Percentiles rank a stretch among this genome's conserved stretches.
phyloP scores from a whole-genome alignment of 2,113 vertebrate genomes.

The Scomber scombrus region DNA sequence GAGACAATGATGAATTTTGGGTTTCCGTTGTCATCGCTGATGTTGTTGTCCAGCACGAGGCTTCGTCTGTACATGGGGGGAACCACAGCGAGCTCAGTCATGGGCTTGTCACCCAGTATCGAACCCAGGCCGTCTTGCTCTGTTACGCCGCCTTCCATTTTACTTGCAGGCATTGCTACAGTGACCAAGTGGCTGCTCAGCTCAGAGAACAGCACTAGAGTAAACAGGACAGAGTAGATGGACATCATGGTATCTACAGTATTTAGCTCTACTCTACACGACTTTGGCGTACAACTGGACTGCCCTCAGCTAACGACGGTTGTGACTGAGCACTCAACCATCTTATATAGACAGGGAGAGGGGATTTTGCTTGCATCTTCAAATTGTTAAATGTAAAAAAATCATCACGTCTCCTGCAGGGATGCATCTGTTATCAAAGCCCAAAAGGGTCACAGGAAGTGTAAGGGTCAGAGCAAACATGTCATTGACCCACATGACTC shows the following conservation, averaged over 20 bases:
- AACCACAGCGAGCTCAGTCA: conserved; percentile 59
- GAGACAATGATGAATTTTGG: conserved; percentile 80
- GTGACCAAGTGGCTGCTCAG: conserved; percentile 81
- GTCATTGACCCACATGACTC: neutral
- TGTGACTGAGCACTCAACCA: too few relatives aligned
- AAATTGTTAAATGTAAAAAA: conserved; percentile 4
- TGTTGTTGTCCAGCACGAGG: conserved; percentile 76
- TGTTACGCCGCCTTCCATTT: conserved; percentile 78
- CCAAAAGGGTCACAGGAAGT: conserved; percentile 11
- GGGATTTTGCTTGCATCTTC: neutral
- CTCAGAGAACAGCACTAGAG: conserved; percentile 88
- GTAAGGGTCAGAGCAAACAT: conserved; percentile 18
- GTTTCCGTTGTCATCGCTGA: conserved; percentile 81
- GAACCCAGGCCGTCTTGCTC: conserved; percentile 78
- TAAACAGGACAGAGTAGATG: conserved; percentile 81
- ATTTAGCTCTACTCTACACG: conserved; percentile 17
- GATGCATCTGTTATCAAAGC: neutral
- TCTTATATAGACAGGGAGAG: conserved; percentile 71
- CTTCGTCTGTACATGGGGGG: conserved; percentile 76
- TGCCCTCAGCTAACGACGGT: conserved; percentile 1
- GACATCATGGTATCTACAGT: conserved; percentile 81
- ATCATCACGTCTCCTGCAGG: conserved; percentile 18
- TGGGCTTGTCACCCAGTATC: conserved; percentile 68
- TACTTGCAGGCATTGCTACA: conserved; percentile 82
- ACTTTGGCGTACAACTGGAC: neutral